Conservation (phyloP, 2,888 invertebrate genomes). For the Archaeoteleia sp. region DNA sequence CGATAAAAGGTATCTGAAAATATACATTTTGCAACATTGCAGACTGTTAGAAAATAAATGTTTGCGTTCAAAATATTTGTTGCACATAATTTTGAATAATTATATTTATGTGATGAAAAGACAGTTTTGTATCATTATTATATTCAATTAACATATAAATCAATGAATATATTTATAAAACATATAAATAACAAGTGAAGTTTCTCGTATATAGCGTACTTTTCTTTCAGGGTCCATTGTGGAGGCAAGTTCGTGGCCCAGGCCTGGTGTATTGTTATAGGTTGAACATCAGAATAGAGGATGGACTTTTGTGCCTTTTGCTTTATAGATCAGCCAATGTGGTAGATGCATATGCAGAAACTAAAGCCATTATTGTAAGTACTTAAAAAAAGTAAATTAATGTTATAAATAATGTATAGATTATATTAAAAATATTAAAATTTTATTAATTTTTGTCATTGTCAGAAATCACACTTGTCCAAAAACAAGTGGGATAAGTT, state of each 20-base stretch:
- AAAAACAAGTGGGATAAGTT: conserved; percentile 83
- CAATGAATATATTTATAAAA: background rate
- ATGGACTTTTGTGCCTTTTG: conserved; percentile 83
- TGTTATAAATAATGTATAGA: background rate
- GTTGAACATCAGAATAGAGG: conserved; percentile 79
- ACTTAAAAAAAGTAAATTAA: conserved; percentile 1
- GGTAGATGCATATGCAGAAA: conserved; percentile 86
- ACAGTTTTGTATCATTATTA: too few species aligned
- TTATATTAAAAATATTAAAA: background rate
- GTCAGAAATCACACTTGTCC: conserved; percentile 79
- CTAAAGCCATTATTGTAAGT: conserved; percentile 83
- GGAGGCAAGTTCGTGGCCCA: conserved; percentile 89
- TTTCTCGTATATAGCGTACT: conserved; percentile 2
- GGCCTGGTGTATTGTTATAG: conserved; percentile 89
- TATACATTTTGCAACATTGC: too few species aligned
- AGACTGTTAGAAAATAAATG: too few species aligned
- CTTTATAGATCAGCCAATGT: conserved; percentile 87
- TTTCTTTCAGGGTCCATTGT: conserved; percentile 86
- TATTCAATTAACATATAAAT: conserved; percentile 7
- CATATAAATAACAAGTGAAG: background rate
- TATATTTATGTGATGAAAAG: too few species aligned
- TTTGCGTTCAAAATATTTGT: too few species aligned
- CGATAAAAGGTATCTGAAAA: too few species aligned
- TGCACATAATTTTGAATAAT: too few species aligned
- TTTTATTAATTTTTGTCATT: too few species aligned